Percentiles rank a stretch among this genome's conserved stretches.
Conservation (phyloP, 2,888 invertebrate genomes). For the Cacoxenus indagator region DNA sequence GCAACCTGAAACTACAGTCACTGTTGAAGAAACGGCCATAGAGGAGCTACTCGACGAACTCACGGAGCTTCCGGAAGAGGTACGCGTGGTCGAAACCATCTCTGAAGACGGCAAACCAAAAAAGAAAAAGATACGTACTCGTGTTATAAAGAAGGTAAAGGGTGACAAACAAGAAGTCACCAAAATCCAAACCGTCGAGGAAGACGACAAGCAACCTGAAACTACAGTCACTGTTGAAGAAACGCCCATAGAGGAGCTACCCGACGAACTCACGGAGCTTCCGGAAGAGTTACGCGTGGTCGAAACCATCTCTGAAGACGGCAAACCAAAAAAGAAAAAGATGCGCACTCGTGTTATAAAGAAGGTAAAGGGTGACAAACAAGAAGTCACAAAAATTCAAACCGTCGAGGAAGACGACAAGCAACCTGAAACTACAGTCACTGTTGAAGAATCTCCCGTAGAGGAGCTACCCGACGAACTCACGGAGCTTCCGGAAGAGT, state of each 20-base stretch:
- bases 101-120: constrained; percentile 24
- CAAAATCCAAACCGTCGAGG: constrained; percentile 26
- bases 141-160: constrained; percentile 26
- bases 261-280: constrained; percentile 15
- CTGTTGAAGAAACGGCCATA: constrained; percentile 21
- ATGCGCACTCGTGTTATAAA: constrained; percentile 28
- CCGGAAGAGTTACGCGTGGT: constrained; percentile 27
- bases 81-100: constrained; percentile 23
- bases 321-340: constrained; percentile 24
- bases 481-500: constrained; percentile 23
- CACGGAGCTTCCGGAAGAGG: constrained; percentile 23
- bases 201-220: constrained; percentile 24
- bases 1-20: constrained; percentile 23
- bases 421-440: constrained; percentile 22
- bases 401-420: constrained; percentile 28
- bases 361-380: constrained; percentile 27
- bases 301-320: constrained; percentile 25
- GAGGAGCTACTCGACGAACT: constrained; percentile 17
- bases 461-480: too few species aligned
- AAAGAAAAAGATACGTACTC: constrained; percentile 24
- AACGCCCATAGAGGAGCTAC: constrained; percentile 17
- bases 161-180: constrained; percentile 29
- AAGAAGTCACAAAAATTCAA: constrained; percentile 26
- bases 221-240: constrained; percentile 24
- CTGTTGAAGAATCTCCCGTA: constrained; percentile 21